Evolutionary conservation across 2,113 vertebrate species (phyloP).

Genomic region (Drymodes brunneopygia): DNA sequence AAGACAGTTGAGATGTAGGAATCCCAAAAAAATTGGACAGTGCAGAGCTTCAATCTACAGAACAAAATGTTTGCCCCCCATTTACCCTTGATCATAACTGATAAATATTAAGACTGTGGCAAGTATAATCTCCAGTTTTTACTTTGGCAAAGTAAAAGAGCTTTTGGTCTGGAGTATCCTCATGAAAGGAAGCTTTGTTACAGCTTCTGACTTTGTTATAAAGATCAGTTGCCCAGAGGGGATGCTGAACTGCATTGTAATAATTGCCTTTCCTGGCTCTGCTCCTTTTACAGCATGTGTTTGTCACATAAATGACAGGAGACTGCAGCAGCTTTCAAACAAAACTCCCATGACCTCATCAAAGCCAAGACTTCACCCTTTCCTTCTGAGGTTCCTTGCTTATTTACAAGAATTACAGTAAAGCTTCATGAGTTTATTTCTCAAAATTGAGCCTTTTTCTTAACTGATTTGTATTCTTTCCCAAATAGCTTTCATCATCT

Average conservation of each 20-base stretch:
- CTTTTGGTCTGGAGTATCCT: background rate
- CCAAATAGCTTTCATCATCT: background rate
- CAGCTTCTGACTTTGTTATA: background rate
- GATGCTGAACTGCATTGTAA: background rate
- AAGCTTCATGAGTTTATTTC: background rate
- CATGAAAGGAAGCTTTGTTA: background rate
- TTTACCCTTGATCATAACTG: background rate
- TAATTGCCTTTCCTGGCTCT: background rate
- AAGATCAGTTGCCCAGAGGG: background rate
- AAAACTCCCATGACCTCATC: background rate
- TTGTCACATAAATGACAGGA: background rate
- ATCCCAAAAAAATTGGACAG: background rate
- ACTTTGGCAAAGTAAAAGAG: background rate
- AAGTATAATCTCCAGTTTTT: background rate
- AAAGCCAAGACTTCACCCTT: background rate
- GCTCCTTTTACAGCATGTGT: background rate
- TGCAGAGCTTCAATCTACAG: background rate
- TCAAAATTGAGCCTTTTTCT: background rate
- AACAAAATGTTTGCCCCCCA: background rate
- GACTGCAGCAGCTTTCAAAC: background rate
- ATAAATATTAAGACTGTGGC: background rate
- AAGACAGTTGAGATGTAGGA: background rate
- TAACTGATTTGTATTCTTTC: background rate
- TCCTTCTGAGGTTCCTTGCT: background rate
- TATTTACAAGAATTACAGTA: background rate